phyloP scores from a whole-genome alignment of 2,888 invertebrate species.

The Cryptosula pallasiana region DNA sequence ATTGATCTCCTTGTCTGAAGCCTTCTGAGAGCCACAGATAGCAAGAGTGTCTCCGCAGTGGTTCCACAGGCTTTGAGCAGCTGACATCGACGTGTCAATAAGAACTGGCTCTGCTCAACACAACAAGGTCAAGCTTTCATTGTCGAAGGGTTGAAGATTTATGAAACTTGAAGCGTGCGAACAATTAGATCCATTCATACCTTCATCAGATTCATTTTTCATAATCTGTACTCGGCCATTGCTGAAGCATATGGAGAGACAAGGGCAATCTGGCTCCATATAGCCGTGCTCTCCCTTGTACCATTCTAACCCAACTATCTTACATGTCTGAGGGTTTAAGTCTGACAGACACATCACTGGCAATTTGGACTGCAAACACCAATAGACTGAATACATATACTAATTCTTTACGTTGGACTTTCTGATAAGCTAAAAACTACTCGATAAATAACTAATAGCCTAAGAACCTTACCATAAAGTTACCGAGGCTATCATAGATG shows the following conservation, averaged over 20 bases:
- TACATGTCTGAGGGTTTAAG: conserved; percentile 57
- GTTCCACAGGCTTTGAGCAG: conserved; percentile 84
- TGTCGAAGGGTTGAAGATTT: too few relatives aligned
- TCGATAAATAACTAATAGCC: background rate
- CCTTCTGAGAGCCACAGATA: conserved; percentile 68
- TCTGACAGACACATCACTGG: conserved; percentile 61
- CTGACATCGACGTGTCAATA: conserved; percentile 75
- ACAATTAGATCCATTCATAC: conserved; percentile 49
- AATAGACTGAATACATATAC: too few relatives aligned
- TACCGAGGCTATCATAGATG: conserved; percentile 86
- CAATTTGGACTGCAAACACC: conserved; percentile 65
- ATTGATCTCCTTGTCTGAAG: conserved; percentile 59
- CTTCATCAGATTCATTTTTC: conserved; percentile 81
- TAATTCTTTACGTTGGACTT: too few relatives aligned
- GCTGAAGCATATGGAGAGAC: conserved; percentile 79
- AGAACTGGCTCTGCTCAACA: conserved; percentile 68
- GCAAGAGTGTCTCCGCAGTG: conserved; percentile 84
- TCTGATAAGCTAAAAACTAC: too few relatives aligned
- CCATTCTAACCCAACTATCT: conserved; percentile 78
- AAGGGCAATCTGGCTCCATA: conserved; percentile 62
- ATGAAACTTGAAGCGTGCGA: too few relatives aligned
- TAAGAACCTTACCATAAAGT: conserved; percentile 56
- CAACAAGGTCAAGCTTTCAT: too few relatives aligned
- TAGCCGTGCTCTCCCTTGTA: conserved; percentile 72
- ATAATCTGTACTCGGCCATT: conserved; percentile 82